Conservation (phyloP, 2,113 vertebrate genomes). For the Dasyornis broadbenti region DNA sequence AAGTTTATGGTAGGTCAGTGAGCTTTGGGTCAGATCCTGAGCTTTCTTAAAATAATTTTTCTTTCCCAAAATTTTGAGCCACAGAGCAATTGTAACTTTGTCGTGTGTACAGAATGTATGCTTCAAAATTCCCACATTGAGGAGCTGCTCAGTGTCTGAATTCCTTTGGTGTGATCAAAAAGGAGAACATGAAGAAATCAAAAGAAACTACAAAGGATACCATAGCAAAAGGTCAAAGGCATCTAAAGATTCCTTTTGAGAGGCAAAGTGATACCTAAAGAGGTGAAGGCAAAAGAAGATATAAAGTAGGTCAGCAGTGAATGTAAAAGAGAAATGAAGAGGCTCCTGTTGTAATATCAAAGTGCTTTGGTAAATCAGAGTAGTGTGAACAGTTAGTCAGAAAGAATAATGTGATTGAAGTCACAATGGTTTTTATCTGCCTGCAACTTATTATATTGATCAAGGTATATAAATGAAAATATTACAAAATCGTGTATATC, state of each 20-base stretch:
- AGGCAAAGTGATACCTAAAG: not conserved
- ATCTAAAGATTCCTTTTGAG: not conserved
- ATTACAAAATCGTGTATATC: not conserved
- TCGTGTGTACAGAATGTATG: not conserved
- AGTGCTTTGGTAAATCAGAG: not conserved
- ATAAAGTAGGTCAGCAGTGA: slow-evolving; percentile 1
- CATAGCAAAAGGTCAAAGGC: not conserved
- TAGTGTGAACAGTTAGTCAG: not conserved
- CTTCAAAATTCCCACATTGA: not conserved
- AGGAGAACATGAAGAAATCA: not conserved
- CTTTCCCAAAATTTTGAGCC: not conserved
- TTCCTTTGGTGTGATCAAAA: not conserved
- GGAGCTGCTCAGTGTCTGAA: not conserved
- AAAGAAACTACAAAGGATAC: not conserved
- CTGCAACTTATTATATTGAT: not conserved
- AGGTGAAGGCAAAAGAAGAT: not conserved
- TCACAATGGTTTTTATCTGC: not conserved
- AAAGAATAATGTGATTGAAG: not conserved
- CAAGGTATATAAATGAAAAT: not conserved
- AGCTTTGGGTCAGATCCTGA: not conserved
- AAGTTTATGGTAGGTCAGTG: not conserved
- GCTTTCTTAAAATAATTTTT: not conserved
- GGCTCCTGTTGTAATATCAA: not conserved
- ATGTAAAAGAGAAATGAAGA: not conserved
- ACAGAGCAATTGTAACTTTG: not conserved